phyloP scores from a whole-genome alignment of 2,797 vertebrate species.

The Helarctos malayanus region DNA sequence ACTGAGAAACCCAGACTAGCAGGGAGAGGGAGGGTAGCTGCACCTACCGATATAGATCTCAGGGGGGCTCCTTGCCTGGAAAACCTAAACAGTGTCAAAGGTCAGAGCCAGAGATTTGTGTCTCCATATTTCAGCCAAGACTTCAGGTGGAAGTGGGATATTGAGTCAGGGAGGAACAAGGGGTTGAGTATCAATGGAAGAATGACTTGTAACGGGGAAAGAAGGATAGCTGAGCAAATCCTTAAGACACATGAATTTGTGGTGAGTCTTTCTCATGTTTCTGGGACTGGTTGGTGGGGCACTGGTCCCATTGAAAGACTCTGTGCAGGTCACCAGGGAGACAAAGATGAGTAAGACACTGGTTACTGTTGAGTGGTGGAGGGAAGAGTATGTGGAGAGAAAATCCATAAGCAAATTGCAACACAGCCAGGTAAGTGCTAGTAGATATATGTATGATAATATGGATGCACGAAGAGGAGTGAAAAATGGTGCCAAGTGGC shows the following conservation, averaged over 20 bases:
- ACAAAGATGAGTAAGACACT: not conserved
- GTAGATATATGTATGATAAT: accelerated
- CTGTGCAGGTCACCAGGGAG: not conserved
- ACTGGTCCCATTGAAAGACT: not conserved
- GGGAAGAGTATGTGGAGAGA: not conserved
- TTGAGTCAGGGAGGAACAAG: too few relatives aligned
- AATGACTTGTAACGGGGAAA: not conserved
- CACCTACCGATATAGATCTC: not conserved
- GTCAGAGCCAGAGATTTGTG: not conserved
- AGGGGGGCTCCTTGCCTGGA: too few relatives aligned
- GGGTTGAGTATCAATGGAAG: not conserved
- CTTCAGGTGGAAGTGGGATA: not conserved
- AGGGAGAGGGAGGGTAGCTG: not conserved
- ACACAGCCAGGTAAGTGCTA: accelerated
- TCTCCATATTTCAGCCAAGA: not conserved
- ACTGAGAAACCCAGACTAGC: not conserved
- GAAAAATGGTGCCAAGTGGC: not conserved
- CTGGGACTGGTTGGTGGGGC: not conserved
- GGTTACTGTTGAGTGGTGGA: not conserved
- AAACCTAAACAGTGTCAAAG: not conserved
- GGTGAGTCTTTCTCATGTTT: not conserved
- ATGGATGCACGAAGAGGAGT: not conserved
- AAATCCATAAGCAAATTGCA: not conserved
- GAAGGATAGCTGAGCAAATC: not conserved
- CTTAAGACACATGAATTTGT: not conserved